Conservation (phyloP, 2,888 invertebrate genomes). For the Phengaris arion region DNA sequence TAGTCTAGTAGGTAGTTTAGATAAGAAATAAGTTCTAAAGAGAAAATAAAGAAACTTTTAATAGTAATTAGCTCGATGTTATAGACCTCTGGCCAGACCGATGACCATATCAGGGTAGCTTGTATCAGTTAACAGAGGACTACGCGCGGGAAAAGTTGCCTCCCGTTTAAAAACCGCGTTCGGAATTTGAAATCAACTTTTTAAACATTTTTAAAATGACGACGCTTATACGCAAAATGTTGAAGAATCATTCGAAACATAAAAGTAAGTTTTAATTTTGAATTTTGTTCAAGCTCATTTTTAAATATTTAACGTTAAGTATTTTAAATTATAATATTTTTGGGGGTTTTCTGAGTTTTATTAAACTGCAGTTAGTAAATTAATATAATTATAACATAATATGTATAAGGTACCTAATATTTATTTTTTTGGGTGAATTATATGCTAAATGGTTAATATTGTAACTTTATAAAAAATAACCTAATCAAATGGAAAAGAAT, state of each 20-base stretch:
- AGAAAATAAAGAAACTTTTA: constrained; percentile 19
- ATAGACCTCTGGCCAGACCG: constrained; percentile 7
- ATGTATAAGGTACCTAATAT: no score
- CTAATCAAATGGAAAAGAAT: no score
- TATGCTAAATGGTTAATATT: no score
- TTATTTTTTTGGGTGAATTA: no score
- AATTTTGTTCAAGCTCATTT: neutral
- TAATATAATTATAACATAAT: no score
- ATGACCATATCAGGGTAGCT: constrained; percentile 12
- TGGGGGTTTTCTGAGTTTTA: no score
- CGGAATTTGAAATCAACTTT: constrained; percentile 29
- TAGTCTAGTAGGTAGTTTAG: neutral
- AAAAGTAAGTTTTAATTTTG: constrained; percentile 78
- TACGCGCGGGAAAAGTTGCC: constrained; percentile 58
- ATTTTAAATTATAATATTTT: no score
- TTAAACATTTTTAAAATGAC: constrained; percentile 58
- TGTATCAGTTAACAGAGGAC: constrained; percentile 47
- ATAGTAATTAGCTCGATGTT: neutral
- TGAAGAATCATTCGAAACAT: constrained; percentile 83
- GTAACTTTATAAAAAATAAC: no score
- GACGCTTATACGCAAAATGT: constrained; percentile 82
- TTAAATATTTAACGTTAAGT: no score
- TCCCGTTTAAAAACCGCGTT: constrained; percentile 33
- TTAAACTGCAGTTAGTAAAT: no score
- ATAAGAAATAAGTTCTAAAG: neutral